Evolutionary conservation across 2,888 invertebrate genomes (phyloP).

Genomic region (Eupithecia vulgata): DNA sequence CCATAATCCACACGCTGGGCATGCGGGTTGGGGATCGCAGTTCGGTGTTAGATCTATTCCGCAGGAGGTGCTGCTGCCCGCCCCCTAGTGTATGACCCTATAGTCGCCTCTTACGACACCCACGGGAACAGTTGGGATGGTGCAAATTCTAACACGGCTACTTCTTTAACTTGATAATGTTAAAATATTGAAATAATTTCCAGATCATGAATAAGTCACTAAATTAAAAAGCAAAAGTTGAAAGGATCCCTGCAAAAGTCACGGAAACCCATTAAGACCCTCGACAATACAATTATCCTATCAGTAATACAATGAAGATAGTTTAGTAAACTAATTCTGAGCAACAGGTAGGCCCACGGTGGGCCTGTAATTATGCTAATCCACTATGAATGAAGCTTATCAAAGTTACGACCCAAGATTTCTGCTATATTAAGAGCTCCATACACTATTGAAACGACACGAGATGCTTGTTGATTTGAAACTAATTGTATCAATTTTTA

Average conservation of each 20-base stretch:
- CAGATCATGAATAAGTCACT: neutral
- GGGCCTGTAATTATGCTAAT: conserved; percentile 15
- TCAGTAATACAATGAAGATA: conserved; percentile 12
- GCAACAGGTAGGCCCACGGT: conserved; percentile 12
- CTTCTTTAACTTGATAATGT: too few species aligned
- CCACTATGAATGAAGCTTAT: neutral
- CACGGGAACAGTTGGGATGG: too few species aligned
- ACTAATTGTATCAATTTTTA: too few species aligned
- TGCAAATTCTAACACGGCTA: too few species aligned
- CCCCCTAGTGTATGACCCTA: too few species aligned
- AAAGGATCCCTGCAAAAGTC: conserved; percentile 3
- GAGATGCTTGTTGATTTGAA: too few species aligned
- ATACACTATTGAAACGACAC: neutral
- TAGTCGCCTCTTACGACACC: too few species aligned
- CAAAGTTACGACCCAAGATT: neutral
- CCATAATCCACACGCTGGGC: too few species aligned
- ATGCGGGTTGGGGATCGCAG: too few species aligned
- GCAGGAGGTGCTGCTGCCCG: too few species aligned
- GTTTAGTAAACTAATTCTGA: conserved; percentile 15
- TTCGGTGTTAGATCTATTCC: too few species aligned
- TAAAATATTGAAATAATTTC: too few species aligned
- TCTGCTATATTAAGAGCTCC: neutral
- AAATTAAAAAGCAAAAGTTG: neutral
- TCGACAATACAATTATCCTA: conserved; percentile 13
- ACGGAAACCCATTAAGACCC: conserved; percentile 23